phyloP scores from a whole-genome alignment of 2,797 vertebrate species.

The Labroides dimidiatus region DNA sequence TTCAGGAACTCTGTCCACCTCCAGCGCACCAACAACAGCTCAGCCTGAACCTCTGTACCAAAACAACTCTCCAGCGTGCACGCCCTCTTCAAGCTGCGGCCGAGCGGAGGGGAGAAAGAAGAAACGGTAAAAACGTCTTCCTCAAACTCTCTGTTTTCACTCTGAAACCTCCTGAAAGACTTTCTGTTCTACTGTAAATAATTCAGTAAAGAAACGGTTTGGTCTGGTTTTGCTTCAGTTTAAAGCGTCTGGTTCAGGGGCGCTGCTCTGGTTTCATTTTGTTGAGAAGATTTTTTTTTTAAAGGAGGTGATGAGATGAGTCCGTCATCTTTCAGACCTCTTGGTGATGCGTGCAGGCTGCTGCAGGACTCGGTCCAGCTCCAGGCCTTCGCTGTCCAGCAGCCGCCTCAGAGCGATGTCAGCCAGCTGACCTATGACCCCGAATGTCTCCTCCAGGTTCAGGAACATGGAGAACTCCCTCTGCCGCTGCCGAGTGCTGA shows the following conservation, averaged over 20 bases:
- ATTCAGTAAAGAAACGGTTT: too few relatives aligned
- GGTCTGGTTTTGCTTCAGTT: too few relatives aligned
- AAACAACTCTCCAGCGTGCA: not conserved
- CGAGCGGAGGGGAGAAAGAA: not conserved
- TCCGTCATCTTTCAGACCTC: conserved; percentile 87
- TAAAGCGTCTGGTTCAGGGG: too few relatives aligned
- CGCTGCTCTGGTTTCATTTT: too few relatives aligned
- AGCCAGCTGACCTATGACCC: conserved; percentile 93
- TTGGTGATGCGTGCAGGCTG: conserved; percentile 93
- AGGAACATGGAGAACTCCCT: conserved; percentile 97
- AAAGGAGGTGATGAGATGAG: too few relatives aligned
- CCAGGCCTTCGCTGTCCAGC: conserved; percentile 93
- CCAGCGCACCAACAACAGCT: not conserved
- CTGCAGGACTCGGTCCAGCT: conserved; percentile 91
- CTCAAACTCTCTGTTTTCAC: too few relatives aligned
- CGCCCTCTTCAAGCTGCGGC: not conserved
- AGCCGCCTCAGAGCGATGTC: conserved; percentile 93
- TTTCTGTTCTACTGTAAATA: too few relatives aligned
- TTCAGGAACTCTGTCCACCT: not conserved
- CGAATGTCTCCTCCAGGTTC: conserved; percentile 89
- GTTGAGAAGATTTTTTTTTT: too few relatives aligned
- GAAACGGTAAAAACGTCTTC: too few relatives aligned
- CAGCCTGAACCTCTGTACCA: not conserved
- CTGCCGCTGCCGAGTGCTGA: conserved; percentile 88
- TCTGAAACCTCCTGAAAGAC: too few relatives aligned